A percentile compares a stretch with the other conserved stretches of the same genome.
These are phyloP conservation scores for Dromiciops gliroides DNA, from an alignment of 2,113 vertebrate species.

Conservation along the genomic window DNA sequence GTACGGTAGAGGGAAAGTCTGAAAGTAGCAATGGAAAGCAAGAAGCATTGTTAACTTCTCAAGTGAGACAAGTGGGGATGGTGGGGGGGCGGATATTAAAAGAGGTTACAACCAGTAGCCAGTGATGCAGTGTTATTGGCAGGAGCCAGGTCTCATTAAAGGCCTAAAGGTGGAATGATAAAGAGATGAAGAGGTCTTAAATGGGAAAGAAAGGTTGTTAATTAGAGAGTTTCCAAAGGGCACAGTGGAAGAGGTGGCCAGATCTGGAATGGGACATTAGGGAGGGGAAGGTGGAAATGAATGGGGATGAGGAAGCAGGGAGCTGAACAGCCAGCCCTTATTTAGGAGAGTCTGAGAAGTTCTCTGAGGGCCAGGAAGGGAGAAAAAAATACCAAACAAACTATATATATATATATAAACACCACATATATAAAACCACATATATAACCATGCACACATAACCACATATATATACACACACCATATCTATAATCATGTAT, in stretches of 20 bases:
- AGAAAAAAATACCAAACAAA: too few species aligned
- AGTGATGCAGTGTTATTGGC: neutral
- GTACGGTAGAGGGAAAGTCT: neutral
- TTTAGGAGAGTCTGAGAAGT: neutral
- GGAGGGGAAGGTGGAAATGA: neutral
- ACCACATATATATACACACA: too few species aligned
- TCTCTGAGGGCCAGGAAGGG: neutral
- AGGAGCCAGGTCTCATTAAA: neutral
- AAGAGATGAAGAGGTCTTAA: neutral
- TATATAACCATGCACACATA: too few species aligned
- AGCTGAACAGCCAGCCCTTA: neutral
- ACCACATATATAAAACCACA: too few species aligned
- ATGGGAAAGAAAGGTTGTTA: neutral
- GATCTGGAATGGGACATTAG: neutral
- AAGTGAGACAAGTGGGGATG: neutral
- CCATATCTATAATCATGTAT: too few species aligned
- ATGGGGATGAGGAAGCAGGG: neutral
- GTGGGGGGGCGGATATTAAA: neutral
- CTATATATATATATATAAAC: neutral
- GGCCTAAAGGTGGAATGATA: neutral
- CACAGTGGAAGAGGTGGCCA: neutral
- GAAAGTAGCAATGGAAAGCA: neutral
- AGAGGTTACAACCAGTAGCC: neutral
- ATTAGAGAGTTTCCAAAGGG: neutral
- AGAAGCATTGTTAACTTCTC: neutral